Evolutionary conservation across 2,797 vertebrate genomes (phyloP).

Genomic region (Lithobates pipiens): DNA sequence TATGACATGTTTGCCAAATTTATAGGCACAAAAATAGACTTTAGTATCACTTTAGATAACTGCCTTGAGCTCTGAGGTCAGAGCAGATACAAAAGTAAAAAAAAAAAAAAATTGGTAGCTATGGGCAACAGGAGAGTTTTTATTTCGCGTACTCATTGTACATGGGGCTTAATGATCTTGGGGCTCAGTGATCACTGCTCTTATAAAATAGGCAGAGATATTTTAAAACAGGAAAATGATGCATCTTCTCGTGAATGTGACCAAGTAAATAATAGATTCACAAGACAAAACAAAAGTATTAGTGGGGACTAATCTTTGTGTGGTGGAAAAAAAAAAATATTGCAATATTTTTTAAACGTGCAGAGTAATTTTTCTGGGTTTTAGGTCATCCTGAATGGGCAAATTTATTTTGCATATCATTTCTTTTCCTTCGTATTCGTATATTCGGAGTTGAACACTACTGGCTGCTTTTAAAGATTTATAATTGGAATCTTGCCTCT

Average conservation of each 20-base stretch:
- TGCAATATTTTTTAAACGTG: not conserved
- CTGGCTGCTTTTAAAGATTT: not conserved
- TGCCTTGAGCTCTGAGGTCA: too few relatives aligned
- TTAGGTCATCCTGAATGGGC: not conserved
- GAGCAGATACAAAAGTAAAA: too few relatives aligned
- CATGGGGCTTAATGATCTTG: too few relatives aligned
- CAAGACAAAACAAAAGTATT: not conserved
- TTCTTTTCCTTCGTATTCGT: not conserved
- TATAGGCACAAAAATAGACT: too few relatives aligned
- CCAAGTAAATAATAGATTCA: not conserved
- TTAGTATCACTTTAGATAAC: too few relatives aligned
- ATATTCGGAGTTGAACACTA: not conserved
- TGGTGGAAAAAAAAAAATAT: not conserved
- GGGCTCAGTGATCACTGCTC: too few relatives aligned
- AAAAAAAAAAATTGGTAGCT: too few relatives aligned
- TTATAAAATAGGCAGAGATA: not conserved
- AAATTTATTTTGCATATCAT: not conserved
- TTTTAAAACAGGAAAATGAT: not conserved
- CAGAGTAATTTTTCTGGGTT: not conserved
- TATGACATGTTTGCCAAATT: too few relatives aligned
- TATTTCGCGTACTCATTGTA: too few relatives aligned
- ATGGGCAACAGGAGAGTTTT: too few relatives aligned
- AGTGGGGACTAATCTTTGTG: not conserved
- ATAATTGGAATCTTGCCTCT: conserved; percentile 26
- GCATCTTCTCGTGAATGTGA: not conserved